Base-by-base conservation (phyloP, 2,113 vertebrate species). In the Numida meleagris region DNA sequence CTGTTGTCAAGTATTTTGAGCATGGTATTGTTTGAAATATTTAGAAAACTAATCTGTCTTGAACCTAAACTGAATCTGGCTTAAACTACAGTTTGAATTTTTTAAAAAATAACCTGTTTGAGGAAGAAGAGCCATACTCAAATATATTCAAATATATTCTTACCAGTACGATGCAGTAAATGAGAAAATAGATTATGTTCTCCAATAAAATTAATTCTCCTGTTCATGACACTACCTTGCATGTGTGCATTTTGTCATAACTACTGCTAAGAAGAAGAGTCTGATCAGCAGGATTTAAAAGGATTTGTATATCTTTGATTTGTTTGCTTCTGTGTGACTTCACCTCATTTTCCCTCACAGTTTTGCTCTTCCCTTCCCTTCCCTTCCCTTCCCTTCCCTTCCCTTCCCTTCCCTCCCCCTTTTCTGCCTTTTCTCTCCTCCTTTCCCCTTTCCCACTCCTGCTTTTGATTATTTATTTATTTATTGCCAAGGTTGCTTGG, bases 401-500 rank as follows among this genome's bases (percentile, higher is more conserved):
- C 19, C 12, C 8, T 21, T 34, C 18, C 19, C 12, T 21, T 13
- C 12, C 12, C 12, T 21, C 12, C 27, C 13, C 24, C 27, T 33
- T 18, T 31, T 31, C 14, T 21, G 8, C 20, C 21, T 45, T 27
- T 27, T 19, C 12, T 29, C 17, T 23, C 25, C 9, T 24, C 12
- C 3, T 24, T 23, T 16, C 9, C 13, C 8, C 7, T 40, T 57
- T 25, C 6, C n/a, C 24, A 12, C 15, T 34, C 27, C 36, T 2
- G 0, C 21, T 33, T 31, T 45, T 29, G 24, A 23, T 12, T 10
- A 48, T 55, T 8, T 95, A 25, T 16, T 53, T 29, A 29, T 97
- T 97, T 97, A 90, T 43, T 8, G 85, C 82, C 46, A 53, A 86
- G 55, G 88, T 98, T 98, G 95, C 97, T 96, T 97, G 97, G 98